These are phyloP conservation scores for Tringa solitaria DNA, from an alignment of 2,113 vertebrate genomes.

Conservation along the genomic window DNA sequence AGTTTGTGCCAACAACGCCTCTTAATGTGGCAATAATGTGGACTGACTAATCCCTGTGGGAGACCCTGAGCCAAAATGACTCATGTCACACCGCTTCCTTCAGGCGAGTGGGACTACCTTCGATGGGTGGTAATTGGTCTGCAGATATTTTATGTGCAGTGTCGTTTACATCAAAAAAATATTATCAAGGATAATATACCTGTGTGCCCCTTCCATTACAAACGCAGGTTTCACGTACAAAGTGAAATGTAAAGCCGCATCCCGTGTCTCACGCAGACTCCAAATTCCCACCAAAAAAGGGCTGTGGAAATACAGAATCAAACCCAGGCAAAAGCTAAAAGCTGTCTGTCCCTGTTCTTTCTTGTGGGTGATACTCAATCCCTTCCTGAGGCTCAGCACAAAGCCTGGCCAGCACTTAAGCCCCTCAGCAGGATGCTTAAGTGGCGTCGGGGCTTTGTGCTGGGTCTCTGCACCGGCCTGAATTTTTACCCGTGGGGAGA, in stretches of 20 bases:
- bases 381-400: background rate
- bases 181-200: background rate
- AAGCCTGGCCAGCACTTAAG: background rate
- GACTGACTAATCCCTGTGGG: background rate
- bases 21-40: background rate
- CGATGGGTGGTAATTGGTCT: background rate
- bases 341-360: background rate
- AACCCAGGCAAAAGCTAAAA: background rate
- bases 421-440: conserved; percentile 19
- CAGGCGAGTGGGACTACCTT: background rate
- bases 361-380: background rate
- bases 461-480: background rate
- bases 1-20: background rate
- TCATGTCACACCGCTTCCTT: background rate
- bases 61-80: background rate
- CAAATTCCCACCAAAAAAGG: background rate
- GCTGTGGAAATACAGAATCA: background rate
- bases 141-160: background rate
- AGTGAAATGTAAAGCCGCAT: background rate
- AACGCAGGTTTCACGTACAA: background rate
- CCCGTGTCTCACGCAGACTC: background rate
- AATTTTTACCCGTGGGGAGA: conserved; percentile 21
- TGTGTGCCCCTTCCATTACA: background rate
- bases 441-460: conserved; percentile 28
- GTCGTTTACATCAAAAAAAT: background rate